Evolutionary conservation across 2,113 vertebrate genomes (phyloP), one percentile per base, ranked within the genome.

Genomic region (Festucalex cinctus): DNA sequence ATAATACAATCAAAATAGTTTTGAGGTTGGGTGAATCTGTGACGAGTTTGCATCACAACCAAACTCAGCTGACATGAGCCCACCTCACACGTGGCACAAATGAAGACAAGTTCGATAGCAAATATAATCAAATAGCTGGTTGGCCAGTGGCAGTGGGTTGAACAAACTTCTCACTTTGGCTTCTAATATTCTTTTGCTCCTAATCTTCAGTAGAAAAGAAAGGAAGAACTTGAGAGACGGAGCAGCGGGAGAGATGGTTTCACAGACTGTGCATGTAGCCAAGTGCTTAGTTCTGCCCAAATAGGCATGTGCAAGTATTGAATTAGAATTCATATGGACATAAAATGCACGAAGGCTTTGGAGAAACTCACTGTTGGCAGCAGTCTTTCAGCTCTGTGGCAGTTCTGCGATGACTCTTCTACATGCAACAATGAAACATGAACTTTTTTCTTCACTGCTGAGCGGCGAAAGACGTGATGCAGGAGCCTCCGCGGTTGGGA

Each of bases 331-430:
- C 57, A 37, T 59, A 32, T 17, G 35, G 57, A 59, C 32, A 37
- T 7, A 36, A n/a, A 13, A 35, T 57, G 54, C 54, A 57, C 32
- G 24, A 57, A 26, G 17, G 35, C 22, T 36, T 59, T 59, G 32
- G 7, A 36, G 2, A 36, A 59, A 59, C 32, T 36, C n/a, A 49
- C 57, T 66, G n/a, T 51, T 68, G 69, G 68, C 65, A 54, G 51
- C 73, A 76, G 73, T 49, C 17, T 49, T 26, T 5, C 1, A 5
- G 62, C 53, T 57, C 66, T 66, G 59, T 19, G 44, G 63, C 36
- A 39, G 63, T 37, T 74, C 57, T 72, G 63, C 77, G 74, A 70
- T 75, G 76, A 79, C 63, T 62, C n/a, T 26, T 26, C 51, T 26
- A 24, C 26, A 54, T 5, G 9, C n/a, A 54, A 3, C 37, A 14